Evolutionary conservation across 2,888 invertebrate genomes (phyloP).

Genomic region (Phania funesta): DNA sequence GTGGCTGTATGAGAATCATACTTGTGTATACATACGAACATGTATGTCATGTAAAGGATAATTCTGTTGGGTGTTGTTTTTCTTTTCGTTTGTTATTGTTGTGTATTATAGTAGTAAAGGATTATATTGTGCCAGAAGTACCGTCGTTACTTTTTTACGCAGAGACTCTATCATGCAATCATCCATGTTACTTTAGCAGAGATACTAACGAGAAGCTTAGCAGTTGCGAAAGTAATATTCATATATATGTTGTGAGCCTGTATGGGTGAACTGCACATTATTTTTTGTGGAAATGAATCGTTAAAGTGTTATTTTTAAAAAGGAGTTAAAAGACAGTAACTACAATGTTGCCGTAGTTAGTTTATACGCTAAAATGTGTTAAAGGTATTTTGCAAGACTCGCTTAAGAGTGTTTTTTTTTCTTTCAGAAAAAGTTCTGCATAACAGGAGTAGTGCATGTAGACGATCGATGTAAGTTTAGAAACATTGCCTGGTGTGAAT

Average conservation of each 20-base stretch:
- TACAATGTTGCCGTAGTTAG: constrained; percentile 3
- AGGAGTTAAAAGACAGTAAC: neutral
- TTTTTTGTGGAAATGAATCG: constrained; percentile 20
- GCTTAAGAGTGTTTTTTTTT: too few relatives aligned
- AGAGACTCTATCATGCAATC: neutral
- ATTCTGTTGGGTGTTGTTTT: constrained; percentile 17
- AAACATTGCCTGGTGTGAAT: too few relatives aligned
- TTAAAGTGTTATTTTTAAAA: constrained; percentile 25
- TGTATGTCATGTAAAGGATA: constrained; percentile 36
- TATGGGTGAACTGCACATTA: constrained; percentile 2
- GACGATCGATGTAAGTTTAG: too few relatives aligned
- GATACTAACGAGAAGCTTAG: neutral
- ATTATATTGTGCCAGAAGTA: constrained; percentile 4
- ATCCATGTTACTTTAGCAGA: neutral
- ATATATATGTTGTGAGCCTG: neutral
- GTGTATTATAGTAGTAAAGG: constrained; percentile 29
- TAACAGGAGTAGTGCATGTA: too few relatives aligned
- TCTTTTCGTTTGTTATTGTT: constrained; percentile 7
- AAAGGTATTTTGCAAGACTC: neutral
- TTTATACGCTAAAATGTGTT: too few relatives aligned
- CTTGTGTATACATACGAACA: constrained; percentile 7
- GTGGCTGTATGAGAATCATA: constrained; percentile 12
- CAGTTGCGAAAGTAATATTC: neutral
- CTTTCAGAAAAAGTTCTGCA: too few relatives aligned
- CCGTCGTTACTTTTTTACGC: constrained; percentile 11